phyloP scores from a whole-genome alignment of 2,797 vertebrate genomes.

The Cetoscarus ocellatus region DNA sequence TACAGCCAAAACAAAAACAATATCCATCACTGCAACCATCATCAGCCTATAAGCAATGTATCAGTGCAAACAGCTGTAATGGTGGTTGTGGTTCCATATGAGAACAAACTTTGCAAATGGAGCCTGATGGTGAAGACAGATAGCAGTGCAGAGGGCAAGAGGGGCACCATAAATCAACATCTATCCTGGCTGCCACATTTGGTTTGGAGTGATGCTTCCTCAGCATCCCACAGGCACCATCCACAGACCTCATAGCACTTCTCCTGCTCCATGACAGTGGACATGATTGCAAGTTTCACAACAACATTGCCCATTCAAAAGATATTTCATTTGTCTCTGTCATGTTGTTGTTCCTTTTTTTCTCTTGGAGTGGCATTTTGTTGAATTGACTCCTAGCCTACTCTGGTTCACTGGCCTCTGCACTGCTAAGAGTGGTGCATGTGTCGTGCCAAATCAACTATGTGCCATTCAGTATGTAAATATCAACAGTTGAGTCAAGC shows the following conservation, averaged over 20 bases:
- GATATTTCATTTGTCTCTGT: constrained; percentile 46
- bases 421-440: background rate
- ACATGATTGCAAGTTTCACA: constrained; percentile 64
- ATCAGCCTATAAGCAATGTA: constrained; percentile 23
- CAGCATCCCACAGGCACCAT: constrained; percentile 57
- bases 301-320: constrained; percentile 49
- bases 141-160: constrained; percentile 70
- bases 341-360: constrained; percentile 11
- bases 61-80: constrained; percentile 37
- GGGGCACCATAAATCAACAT: constrained; percentile 81
- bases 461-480: too few species aligned
- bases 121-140: constrained; percentile 70
- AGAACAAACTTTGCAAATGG: constrained; percentile 72
- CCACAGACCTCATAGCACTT: constrained; percentile 61
- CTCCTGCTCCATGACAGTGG: constrained; percentile 58
- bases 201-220: constrained; percentile 70
- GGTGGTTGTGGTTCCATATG: constrained; percentile 58
- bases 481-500: too few species aligned
- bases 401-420: background rate
- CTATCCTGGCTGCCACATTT: constrained; percentile 77
- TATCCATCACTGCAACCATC: constrained; percentile 9
- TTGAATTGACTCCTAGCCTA: constrained; percentile 8
- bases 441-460: background rate
- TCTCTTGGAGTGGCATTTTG: constrained; percentile 2
- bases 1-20: background rate